Conservation (phyloP, 2,888 invertebrate species). For the Phrixothrix hirtus region DNA sequence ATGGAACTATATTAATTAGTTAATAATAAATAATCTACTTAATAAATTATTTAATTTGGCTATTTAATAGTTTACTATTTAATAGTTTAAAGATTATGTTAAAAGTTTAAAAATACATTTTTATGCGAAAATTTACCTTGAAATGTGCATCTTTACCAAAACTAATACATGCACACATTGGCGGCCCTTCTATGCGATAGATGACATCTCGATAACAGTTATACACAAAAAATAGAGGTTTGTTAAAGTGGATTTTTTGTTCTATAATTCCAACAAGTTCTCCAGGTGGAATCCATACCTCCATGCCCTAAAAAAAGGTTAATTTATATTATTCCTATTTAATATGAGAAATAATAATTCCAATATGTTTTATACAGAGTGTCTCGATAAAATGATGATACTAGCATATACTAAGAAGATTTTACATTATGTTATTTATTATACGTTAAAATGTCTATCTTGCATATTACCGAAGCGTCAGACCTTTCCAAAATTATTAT, state of each 20-base stretch:
- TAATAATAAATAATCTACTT: no score
- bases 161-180: conserved; percentile 62
- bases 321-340: no score
- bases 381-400: no score
- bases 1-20: neutral
- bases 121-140: conserved; percentile 58
- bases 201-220: conserved; percentile 66
- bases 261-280: conserved; percentile 71
- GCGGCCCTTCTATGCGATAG: conserved; percentile 75
- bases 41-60: no score
- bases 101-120: neutral
- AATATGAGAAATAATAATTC: no score
- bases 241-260: conserved; percentile 69
- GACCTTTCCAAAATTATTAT: no score
- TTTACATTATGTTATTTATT: no score
- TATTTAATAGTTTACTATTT: no score
- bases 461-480: no score
- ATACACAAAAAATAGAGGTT: conserved; percentile 70
- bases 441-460: no score
- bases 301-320: conserved; percentile 60
- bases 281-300: conserved; percentile 73
- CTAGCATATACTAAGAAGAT: no score
- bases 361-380: no score
- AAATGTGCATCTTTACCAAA: conserved; percentile 67
- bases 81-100: neutral